These are phyloP conservation scores for Lysandra coridon DNA, from an alignment of 2,888 invertebrate genomes.

Conservation along the genomic window DNA sequence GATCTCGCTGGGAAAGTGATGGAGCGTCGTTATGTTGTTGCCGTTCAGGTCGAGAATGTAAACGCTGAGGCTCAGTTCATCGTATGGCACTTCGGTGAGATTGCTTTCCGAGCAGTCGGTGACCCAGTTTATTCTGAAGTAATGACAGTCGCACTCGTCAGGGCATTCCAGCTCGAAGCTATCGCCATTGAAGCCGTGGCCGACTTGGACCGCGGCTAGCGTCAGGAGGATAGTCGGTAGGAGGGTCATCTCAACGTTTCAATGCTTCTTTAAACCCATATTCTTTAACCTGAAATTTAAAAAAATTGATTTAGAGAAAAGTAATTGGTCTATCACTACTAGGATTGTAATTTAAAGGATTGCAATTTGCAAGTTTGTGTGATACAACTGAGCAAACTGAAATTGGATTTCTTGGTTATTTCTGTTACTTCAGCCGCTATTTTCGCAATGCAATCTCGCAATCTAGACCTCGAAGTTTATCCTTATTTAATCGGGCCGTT, in stretches of 20 bases:
- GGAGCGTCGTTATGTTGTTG: constrained; percentile 82
- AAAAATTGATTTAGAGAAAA: neutral
- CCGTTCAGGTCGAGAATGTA: constrained; percentile 86
- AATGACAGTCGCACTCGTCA: constrained; percentile 87
- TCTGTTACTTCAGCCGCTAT: neutral
- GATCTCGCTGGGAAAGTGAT: constrained; percentile 83
- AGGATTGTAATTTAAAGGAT: neutral
- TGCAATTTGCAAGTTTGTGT: neutral
- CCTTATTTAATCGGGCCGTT: neutral
- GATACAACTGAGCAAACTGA: neutral
- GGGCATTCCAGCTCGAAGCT: constrained; percentile 85
- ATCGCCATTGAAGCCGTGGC: constrained; percentile 80
- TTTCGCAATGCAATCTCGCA: constrained; percentile 10
- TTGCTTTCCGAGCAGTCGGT: constrained; percentile 88
- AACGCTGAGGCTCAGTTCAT: constrained; percentile 84
- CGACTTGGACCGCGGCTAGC: constrained; percentile 52
- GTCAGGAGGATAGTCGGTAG: constrained; percentile 53
- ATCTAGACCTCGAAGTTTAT: constrained; percentile 14
- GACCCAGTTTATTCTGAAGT: constrained; percentile 88
- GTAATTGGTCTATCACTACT: neutral
- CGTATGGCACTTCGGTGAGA: constrained; percentile 84
- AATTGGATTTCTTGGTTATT: neutral
- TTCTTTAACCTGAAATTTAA: constrained; percentile 41
- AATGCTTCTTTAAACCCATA: constrained; percentile 45
- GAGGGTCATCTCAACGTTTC: constrained; percentile 54